Conservation (phyloP, 2,113 vertebrate genomes). For the Tylochromis polylepis region DNA sequence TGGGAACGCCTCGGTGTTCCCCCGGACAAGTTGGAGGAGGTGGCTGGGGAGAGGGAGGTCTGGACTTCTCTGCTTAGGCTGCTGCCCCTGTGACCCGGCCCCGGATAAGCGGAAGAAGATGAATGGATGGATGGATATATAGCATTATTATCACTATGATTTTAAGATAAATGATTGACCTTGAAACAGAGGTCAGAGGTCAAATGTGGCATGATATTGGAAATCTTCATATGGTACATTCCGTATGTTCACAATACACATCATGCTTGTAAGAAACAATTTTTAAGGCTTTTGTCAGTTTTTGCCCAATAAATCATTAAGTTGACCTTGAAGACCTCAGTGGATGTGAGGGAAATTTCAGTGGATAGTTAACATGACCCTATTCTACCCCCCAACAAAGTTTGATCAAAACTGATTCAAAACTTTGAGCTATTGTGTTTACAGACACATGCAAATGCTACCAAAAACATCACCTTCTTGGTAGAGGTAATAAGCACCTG, state of each 20-base stretch:
- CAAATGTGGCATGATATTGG: background rate
- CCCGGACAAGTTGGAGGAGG: too few relatives aligned
- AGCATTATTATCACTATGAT: background rate
- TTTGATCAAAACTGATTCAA: background rate
- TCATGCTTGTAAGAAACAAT: background rate
- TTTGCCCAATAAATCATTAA: background rate
- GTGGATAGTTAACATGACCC: background rate
- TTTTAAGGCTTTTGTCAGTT: background rate
- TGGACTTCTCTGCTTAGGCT: too few relatives aligned
- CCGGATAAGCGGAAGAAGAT: too few relatives aligned
- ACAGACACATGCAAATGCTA: background rate
- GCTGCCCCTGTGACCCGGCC: too few relatives aligned
- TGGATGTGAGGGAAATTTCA: background rate
- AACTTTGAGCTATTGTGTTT: background rate
- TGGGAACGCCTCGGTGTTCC: too few relatives aligned
- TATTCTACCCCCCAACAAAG: background rate
- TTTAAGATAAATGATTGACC: background rate
- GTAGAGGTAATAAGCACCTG: background rate
- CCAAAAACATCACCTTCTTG: background rate
- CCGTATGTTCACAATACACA: background rate
- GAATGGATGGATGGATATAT: too few relatives aligned
- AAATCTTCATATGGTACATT: background rate
- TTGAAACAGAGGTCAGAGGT: background rate
- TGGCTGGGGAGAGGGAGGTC: too few relatives aligned
- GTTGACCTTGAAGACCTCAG: background rate